Conservation (phyloP, 2,888 invertebrate genomes). For the Tholera decimalis region DNA sequence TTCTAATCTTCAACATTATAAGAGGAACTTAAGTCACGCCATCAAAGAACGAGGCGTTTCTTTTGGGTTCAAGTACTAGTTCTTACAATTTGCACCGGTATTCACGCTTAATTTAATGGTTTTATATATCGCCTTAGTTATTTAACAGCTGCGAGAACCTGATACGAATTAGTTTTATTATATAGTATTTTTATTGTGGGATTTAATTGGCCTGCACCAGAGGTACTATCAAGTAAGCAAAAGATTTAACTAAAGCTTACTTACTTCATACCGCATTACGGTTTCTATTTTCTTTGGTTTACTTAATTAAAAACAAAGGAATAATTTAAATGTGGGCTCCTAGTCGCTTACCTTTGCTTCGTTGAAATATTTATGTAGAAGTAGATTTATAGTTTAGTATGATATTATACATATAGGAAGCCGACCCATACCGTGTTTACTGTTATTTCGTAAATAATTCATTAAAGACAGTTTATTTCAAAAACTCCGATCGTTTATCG, state of each 20-base stretch:
- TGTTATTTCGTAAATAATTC: slow-evolving; percentile 35
- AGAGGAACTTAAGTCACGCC: not conserved
- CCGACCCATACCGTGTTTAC: not conserved
- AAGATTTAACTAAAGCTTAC: slow-evolving; percentile 25
- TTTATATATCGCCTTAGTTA: slow-evolving; percentile 26
- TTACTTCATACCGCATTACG: slow-evolving; percentile 4
- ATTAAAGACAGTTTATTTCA: slow-evolving; percentile 40
- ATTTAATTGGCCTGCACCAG: not conserved
- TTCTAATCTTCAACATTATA: slow-evolving; percentile 12
- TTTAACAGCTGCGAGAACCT: slow-evolving; percentile 27
- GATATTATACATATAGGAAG: not conserved
- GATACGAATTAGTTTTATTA: slow-evolving; percentile 21
- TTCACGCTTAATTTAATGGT: slow-evolving; percentile 47
- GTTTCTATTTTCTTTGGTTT: not conserved
- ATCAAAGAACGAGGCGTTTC: slow-evolving; percentile 7
- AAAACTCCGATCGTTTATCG: slow-evolving; percentile 64
- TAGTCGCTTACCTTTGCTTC: not conserved
- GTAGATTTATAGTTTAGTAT: not conserved
- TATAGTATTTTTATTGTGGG: slow-evolving; percentile 15
- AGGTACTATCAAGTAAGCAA: not conserved
- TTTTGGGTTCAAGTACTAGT: slow-evolving; percentile 32
- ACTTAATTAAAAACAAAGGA: slow-evolving; percentile 28
- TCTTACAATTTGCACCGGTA: slow-evolving; percentile 32
- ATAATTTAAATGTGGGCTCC: slow-evolving; percentile 7
- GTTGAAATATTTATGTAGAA: not conserved